A percentile compares a stretch with the other conserved stretches of the same genome.
These are phyloP conservation scores for Leucosticte australis DNA, from an alignment of 2,113 vertebrate species.

Conservation along the genomic window DNA sequence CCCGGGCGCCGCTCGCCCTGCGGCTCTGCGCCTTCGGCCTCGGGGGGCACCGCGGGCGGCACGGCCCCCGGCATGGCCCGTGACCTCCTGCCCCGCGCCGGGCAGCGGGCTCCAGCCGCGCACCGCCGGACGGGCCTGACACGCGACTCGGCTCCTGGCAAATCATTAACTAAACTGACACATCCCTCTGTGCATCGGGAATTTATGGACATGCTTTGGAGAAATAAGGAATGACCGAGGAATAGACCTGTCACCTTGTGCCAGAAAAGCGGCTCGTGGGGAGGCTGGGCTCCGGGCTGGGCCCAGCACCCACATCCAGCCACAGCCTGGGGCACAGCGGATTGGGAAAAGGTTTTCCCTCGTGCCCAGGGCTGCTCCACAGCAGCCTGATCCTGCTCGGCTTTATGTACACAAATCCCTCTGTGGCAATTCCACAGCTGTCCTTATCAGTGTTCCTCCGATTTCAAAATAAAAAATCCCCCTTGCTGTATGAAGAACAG, in stretches of 20 bases:
- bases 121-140: not conserved
- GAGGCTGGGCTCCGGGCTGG: too few relatives aligned
- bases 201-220: not conserved
- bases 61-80: not conserved
- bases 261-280: not conserved
- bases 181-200: not conserved
- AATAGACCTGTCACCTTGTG: not conserved
- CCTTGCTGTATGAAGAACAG: not conserved
- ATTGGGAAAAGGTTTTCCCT: fast-evolving
- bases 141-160: fast-evolving
- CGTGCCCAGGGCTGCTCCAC: not conserved
- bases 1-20: not conserved
- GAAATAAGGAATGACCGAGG: not conserved
- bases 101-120: not conserved
- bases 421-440: fast-evolving
- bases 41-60: not conserved
- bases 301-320: fast-evolving
- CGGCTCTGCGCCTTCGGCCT: not conserved
- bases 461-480: not conserved
- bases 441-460: fast-evolving
- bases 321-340: fast-evolving
- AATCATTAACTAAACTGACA: not conserved
- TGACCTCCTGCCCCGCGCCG: not conserved
- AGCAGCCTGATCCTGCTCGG: not conserved
- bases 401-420: not conserved